phyloP scores from a whole-genome alignment of 2,888 invertebrate species.

The Apotomis turbidana region DNA sequence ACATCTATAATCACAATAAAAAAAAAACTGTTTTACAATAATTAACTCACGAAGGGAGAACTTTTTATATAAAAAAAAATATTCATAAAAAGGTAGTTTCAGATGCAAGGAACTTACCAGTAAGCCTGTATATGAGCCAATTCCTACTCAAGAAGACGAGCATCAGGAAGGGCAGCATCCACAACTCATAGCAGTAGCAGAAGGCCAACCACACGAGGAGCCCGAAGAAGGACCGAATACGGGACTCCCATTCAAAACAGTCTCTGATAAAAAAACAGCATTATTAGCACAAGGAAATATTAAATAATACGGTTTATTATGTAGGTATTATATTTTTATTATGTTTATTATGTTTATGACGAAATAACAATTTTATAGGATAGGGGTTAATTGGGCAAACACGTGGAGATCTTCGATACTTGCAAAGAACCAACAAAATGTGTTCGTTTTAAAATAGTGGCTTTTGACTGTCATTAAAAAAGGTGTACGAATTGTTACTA shows the following conservation, averaged over 20 bases:
- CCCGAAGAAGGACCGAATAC: constrained; percentile 91
- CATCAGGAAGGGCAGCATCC: constrained; percentile 94
- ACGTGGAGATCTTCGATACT: too few species aligned
- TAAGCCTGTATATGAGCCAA: constrained; percentile 78
- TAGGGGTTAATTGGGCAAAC: too few species aligned
- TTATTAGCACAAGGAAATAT: background rate
- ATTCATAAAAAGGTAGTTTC: background rate
- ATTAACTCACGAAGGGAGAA: background rate
- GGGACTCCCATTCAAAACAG: constrained; percentile 99
- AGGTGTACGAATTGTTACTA: too few species aligned
- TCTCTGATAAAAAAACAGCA: constrained; percentile 85
- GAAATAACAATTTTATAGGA: too few species aligned
- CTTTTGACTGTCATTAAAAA: too few species aligned
- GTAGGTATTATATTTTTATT: too few species aligned
- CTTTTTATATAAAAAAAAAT: too few species aligned
- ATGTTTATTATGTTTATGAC: too few species aligned
- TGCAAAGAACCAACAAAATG: too few species aligned
- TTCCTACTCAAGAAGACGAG: constrained; percentile 89
- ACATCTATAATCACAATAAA: background rate
- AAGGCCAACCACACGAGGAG: constrained; percentile 93
- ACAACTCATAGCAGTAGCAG: constrained; percentile 97
- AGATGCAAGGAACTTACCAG: constrained; percentile 60
- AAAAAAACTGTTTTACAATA: background rate
- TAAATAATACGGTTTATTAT: too few species aligned
- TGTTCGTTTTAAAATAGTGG: too few species aligned